Percentiles rank a stretch among this genome's conserved stretches.
These are phyloP conservation scores for Apocheima hispidaria DNA, from an alignment of 2,888 invertebrate genomes.

Conservation along the genomic window DNA sequence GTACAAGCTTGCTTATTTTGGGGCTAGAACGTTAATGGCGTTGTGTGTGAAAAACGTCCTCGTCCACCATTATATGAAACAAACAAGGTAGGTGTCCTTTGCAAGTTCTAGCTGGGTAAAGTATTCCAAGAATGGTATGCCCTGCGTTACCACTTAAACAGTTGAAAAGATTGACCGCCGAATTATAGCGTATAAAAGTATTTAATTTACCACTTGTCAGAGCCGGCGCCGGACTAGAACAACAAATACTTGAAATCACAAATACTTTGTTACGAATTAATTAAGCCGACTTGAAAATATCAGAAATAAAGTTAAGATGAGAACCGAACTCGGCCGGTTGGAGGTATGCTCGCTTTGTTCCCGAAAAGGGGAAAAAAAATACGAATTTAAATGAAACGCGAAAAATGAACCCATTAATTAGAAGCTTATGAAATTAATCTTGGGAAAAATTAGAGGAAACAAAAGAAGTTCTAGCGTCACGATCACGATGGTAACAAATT, in stretches of 20 bases:
- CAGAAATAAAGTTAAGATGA: slow-evolving; percentile 20
- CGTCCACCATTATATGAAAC: no score
- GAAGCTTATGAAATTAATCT: slow-evolving; percentile 45
- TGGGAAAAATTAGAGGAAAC: slow-evolving; percentile 32
- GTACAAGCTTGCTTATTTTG: no score
- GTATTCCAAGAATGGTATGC: no score
- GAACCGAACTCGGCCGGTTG: not conserved
- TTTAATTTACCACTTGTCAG: slow-evolving; percentile 1
- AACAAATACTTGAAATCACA: slow-evolving; percentile 9
- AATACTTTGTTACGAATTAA: slow-evolving; percentile 25
- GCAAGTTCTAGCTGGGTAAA: no score
- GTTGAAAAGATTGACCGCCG: not conserved
- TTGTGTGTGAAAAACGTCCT: no score
- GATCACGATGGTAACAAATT: slow-evolving; percentile 31
- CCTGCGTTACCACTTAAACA: no score
- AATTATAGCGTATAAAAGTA: not conserved
- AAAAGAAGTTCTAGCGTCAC: slow-evolving; percentile 29
- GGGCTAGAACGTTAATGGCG: no score
- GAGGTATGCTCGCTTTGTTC: slow-evolving; percentile 24
- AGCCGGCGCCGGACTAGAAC: not conserved
- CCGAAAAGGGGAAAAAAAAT: slow-evolving; percentile 24
- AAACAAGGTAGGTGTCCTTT: no score
- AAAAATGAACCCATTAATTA: slow-evolving; percentile 44
- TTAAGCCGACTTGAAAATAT: slow-evolving; percentile 26
- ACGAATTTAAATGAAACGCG: slow-evolving; percentile 38